Evolutionary conservation across 2,113 vertebrate genomes (phyloP).

Genomic region (Cyanoderma ruficeps): DNA sequence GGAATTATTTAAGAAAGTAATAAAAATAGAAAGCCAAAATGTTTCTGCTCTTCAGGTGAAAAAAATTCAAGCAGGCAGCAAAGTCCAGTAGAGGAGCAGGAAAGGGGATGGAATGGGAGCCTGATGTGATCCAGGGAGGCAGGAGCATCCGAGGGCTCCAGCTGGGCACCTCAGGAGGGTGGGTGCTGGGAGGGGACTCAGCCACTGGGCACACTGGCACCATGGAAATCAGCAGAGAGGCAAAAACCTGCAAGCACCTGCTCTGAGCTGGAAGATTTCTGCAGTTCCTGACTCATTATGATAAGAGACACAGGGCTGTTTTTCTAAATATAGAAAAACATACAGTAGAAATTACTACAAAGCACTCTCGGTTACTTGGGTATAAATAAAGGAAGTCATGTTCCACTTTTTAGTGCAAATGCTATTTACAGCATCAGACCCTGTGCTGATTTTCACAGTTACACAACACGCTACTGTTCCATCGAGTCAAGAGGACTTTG

Average conservation of each 20-base stretch:
- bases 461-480: neutral
- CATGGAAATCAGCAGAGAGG: neutral
- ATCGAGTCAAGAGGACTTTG: neutral
- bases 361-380: neutral
- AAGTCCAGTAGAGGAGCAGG: neutral
- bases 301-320: neutral
- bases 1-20: neutral
- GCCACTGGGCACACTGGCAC: neutral
- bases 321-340: neutral
- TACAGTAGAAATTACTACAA: constrained; percentile 1
- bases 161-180: neutral
- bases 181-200: neutral
- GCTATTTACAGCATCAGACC: neutral
- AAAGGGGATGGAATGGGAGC: neutral
- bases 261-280: neutral
- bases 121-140: constrained; percentile 8
- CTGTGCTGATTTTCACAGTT: constrained; percentile 19
- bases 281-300: neutral
- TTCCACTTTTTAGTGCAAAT: neutral
- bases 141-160: neutral
- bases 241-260: neutral
- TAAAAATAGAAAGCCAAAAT: neutral
- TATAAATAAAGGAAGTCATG: neutral
- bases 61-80: constrained; percentile 3
- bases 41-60: neutral